Evolutionary conservation across 1,140 invertebrate genomes (phyloP), one percentile per base, ranked within the genome.

Genomic region (Eriocheir sinensis): DNA sequence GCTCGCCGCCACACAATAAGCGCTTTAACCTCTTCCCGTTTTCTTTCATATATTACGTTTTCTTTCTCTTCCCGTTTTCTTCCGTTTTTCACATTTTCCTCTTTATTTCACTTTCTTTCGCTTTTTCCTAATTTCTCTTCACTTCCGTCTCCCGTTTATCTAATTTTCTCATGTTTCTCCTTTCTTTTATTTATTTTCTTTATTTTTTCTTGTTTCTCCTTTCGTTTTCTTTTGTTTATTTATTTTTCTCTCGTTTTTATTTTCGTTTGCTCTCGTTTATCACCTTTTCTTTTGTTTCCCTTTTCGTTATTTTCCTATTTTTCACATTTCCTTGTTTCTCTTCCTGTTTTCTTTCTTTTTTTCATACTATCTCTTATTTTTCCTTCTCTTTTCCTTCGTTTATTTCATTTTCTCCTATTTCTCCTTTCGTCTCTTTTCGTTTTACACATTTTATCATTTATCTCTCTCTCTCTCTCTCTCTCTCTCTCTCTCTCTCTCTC

Each of bases 381-480:
- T 32, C 34, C 32, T 32, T 21, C 32, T 30, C 32, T 30, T 83
- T 9, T 32, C 34, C 32, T 9, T 32, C 32, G 9, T 15, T 32
- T 32, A 8, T 83, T 30, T 83, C 34, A 17, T 32, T 30, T 83
- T 32, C 81, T 83, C 32, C 81, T 32, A 9, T 30, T 83, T 32
- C 32, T 83, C 81, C 32, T 83, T 30, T 30, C 34, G 9, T 30
- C 34, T 30, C 81, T 83, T 9, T 30, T 83, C 32, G 9, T 83
- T 30, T 32, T 15, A 9, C 15, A n/a, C 81, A 9, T 32, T 30
- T 9, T 83, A 17, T 30, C n/a, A n/a, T n/a, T n/a, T n/a, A n/a
- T 34, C 83, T 34, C 40, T 36, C 83, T 85, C 3, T 85, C 81
- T 86, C 83, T 86, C 44, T 48, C 44, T 48, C 44, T 48, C 44